Base-by-base conservation (phyloP, 2,888 invertebrate genomes). In the Heliothis peltigera region DNA sequence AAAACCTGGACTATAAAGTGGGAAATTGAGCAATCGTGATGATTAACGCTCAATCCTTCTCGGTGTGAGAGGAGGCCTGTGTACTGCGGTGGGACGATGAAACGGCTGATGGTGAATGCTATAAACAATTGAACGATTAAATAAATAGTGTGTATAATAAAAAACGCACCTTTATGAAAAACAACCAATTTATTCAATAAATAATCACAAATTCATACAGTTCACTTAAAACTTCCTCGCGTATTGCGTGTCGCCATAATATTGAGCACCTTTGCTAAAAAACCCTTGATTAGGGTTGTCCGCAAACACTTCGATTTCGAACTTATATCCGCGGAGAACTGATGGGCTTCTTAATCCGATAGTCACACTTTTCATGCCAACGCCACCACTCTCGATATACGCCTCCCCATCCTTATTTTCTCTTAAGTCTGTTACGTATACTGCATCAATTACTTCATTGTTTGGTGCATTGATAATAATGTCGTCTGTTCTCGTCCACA, bases 401-500 rank as follows among this genome's bases (percentile, higher is more conserved):
- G 91, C 90, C 57, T 92, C 90, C 0, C 93, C 94, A 63, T 88
- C 88, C 53, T 92, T 93, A 12, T 89, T 82, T 15, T 91, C 88
- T 12, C 94, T 82, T 5, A 94, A 74, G 67, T 95, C 94, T 0
- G 89, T 89, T 2, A 94, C 86, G 42, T 85, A 86, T 0, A 94
- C 75, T 4, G 92, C 91, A 65, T 86, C 87, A 17, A 94, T 94
- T 0, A 93, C 63, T 53, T 92, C 90, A 59, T 89, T 90, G 0
- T 76, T 70, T 0, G 85, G 84, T 0, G 90, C 86, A 22, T 86
- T 87, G 1, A 94, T 70, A 0, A 88, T 80, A 0, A 94, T 66
- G 15, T 90, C 90, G 43, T 93, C 92, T 0, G 89, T 87, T 43
- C 93, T 86, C 15, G 69, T 90, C 94, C 94, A 94, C 1, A 93